These are phyloP conservation scores for Callyntrura guangdongensis DNA, from an alignment of 2,888 invertebrate genomes.

Conservation along the genomic window DNA sequence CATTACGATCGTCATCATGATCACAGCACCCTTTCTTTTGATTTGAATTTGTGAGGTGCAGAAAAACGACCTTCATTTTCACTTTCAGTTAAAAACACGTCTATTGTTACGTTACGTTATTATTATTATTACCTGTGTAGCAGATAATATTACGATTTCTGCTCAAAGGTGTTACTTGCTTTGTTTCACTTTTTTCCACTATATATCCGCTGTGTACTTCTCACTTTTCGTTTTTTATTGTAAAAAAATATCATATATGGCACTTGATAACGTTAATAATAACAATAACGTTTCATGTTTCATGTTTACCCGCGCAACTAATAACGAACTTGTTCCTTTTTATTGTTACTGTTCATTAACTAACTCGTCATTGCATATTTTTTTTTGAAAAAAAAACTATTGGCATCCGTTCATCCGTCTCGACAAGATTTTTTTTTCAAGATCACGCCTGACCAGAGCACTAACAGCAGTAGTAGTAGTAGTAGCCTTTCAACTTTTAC, in stretches of 20 bases:
- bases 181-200: slow-evolving; percentile 50
- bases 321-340: slow-evolving; percentile 37
- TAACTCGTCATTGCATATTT: slow-evolving; percentile 43
- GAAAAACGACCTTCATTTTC: slow-evolving; percentile 61
- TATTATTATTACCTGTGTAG: no score
- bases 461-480: neutral
- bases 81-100: slow-evolving; percentile 52
- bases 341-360: slow-evolving; percentile 46
- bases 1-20: slow-evolving; percentile 3
- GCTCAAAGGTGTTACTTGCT: slow-evolving; percentile 28
- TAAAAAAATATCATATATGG: neutral
- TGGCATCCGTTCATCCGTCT: slow-evolving; percentile 34
- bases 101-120: no score
- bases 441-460: slow-evolving; percentile 13
- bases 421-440: slow-evolving; percentile 12
- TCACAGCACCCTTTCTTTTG: no score
- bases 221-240: slow-evolving; percentile 21
- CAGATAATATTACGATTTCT: no score
- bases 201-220: no score
- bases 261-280: no score
- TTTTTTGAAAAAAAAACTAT: slow-evolving; percentile 22
- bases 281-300: no score
- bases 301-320: no score
- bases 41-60: no score
- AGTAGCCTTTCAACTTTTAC: neutral